Percentiles rank a stretch among this genome's conserved stretches.
phyloP scores from a whole-genome alignment of 2,113 vertebrate species.

The Microcebus murinus region DNA sequence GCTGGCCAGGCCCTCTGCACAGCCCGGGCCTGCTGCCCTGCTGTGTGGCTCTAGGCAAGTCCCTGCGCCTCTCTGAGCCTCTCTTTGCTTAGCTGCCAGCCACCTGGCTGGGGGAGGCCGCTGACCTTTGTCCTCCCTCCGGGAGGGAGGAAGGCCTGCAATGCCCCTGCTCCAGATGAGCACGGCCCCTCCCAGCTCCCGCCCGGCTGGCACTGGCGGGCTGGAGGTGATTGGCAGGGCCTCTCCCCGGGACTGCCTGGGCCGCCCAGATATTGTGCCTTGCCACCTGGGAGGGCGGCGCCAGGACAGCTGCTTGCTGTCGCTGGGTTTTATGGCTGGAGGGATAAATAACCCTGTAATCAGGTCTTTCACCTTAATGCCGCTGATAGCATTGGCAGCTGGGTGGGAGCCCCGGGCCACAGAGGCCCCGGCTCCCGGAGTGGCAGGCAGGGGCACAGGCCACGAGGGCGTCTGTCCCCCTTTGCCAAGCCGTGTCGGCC shows the following conservation, averaged over 20 bases:
- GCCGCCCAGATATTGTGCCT: fast-evolving
- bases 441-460: not conserved
- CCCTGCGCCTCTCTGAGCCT: not conserved
- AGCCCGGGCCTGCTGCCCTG: not conserved
- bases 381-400: not conserved
- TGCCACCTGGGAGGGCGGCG: conserved; percentile 49
- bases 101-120: not conserved
- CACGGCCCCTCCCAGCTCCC: not conserved
- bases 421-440: not conserved
- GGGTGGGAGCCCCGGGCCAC: fast-evolving
- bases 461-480: not conserved
- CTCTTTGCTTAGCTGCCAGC: not conserved
- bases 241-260: not conserved
- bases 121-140: conserved; percentile 33
- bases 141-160: not conserved
- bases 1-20: not conserved
- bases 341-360: conserved; percentile 55
- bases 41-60: not conserved
- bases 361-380: conserved; percentile 26
- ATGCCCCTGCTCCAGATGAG: not conserved
- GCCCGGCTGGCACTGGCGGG: not conserved
- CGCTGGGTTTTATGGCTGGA: not conserved
- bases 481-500: too few species aligned
- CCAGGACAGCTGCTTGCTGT: conserved; percentile 24
- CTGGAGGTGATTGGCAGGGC: not conserved